Evolutionary conservation across 2,888 invertebrate genomes (phyloP), one percentile per base, ranked within the genome.

Genomic region (Epistrophella euchroma): DNA sequence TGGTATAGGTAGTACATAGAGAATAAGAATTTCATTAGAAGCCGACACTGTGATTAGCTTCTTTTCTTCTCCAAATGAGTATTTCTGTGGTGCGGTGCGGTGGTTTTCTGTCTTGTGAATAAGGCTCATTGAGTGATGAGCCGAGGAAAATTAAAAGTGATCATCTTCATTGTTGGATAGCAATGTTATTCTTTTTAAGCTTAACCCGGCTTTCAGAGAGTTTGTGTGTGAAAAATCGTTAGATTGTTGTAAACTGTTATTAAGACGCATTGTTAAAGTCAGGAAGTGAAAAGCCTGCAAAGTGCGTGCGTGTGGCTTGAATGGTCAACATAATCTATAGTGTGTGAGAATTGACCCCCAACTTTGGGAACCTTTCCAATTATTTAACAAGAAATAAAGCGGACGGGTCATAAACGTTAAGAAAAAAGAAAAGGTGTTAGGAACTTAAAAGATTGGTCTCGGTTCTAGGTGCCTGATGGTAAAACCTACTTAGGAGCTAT

Each of bases 91-190:
- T n/a, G n/a, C n/a, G n/a, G n/a, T n/a, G n/a, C n/a, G n/a, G n/a
- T n/a, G 28, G 28, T 37, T 50, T 50, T 56, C 47, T 66, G 47
- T 47, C 64, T 73, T 50, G 64, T 43, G 56, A 17, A 17, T 3
- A 13, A 45, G 22, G 28, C 17, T 56, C 56, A 73, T 76, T 85
- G 81, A 80, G 43, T 80, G 80, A 85, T 85, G 84, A 80, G 72
- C 66, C 84, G 72, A 35, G 17, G 80, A 76, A 75, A 85, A 85
- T 85, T 55, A 66, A 60, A 85, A 79, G 74, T 75, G 74, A 79
- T 79, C 79, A 66, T 75, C 75, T 74, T 58, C 75, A 72, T 84
- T 84, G 84, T 75, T 76, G 70, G 17, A 68, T 43, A n/a, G n/a
- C 13, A 11, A 52, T 37, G 62, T 60, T 35, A 45, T 64, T 40